Conservation (phyloP, 2,113 vertebrate genomes). For the Vulpes vulpes region DNA sequence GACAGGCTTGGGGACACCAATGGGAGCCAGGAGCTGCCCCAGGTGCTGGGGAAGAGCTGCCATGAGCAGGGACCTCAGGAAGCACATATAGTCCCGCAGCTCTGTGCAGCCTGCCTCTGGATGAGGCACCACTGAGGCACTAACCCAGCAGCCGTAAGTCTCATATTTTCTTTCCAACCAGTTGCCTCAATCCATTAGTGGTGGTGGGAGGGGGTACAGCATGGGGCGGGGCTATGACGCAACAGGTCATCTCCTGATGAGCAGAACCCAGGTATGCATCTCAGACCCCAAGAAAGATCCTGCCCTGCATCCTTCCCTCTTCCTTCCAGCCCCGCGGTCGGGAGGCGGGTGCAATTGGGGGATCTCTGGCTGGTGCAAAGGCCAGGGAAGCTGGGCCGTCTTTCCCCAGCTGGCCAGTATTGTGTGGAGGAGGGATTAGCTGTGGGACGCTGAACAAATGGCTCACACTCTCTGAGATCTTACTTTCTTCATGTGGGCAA, state of each 20-base stretch:
- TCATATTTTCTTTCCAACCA: not conserved
- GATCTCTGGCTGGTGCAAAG: too few species aligned
- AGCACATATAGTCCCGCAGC: not conserved
- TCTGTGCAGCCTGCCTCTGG: not conserved
- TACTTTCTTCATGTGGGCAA: too few species aligned
- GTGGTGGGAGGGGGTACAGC: not conserved
- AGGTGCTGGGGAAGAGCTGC: not conserved
- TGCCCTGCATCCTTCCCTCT: not conserved
- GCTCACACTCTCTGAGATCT: too few species aligned
- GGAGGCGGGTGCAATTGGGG: too few species aligned
- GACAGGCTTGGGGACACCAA: accelerated
- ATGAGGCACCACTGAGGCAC: not conserved
- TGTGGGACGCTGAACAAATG: too few species aligned
- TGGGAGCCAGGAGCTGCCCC: not conserved
- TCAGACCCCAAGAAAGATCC: not conserved
- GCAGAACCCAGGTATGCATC: not conserved
- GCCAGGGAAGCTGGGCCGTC: too few species aligned
- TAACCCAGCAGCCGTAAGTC: not conserved
- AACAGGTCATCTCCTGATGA: not conserved
- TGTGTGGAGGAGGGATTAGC: too few species aligned
- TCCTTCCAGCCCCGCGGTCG: too few species aligned
- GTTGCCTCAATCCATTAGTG: not conserved
- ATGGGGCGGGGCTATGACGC: not conserved
- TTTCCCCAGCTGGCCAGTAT: too few species aligned
- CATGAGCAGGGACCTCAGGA: not conserved